These are phyloP conservation scores for Mesembrinibis cayennensis DNA, from an alignment of 2,113 vertebrate genomes.

Conservation along the genomic window DNA sequence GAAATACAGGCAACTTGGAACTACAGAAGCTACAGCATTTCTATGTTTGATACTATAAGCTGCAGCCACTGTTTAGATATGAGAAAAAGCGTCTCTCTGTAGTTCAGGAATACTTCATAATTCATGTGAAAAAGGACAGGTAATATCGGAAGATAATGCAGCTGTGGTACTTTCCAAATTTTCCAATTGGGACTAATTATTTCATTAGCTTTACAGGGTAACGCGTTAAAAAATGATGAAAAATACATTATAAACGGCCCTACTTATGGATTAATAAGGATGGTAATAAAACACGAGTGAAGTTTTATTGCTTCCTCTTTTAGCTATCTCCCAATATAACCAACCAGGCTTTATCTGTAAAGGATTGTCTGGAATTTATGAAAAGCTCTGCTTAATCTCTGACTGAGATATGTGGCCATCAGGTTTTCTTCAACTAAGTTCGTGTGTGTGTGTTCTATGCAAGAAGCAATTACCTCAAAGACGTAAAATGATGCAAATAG, in stretches of 20 bases:
- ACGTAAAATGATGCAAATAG: not conserved
- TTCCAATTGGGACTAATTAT: not conserved
- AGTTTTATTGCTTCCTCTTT: conserved; percentile 50
- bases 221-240: not conserved
- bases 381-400: conserved; percentile 37
- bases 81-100: not conserved
- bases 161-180: not conserved
- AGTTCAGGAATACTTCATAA: not conserved
- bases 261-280: not conserved
- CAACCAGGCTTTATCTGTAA: conserved; percentile 8
- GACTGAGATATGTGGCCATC: not conserved
- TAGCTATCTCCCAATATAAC: not conserved
- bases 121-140: not conserved
- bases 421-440: not conserved
- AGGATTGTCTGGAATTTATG: conserved; percentile 13
- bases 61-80: not conserved
- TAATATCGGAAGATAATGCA: not conserved
- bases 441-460: not conserved
- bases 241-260: not conserved
- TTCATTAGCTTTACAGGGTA: not conserved
- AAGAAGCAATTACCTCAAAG: not conserved
- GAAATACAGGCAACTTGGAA: not conserved
- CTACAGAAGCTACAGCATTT: not conserved
- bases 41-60: not conserved
- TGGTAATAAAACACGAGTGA: not conserved